Evolutionary conservation across 2,113 vertebrate genomes (phyloP), one percentile per base, ranked within the genome.

Genomic region (Psilopsiagon aurifrons): DNA sequence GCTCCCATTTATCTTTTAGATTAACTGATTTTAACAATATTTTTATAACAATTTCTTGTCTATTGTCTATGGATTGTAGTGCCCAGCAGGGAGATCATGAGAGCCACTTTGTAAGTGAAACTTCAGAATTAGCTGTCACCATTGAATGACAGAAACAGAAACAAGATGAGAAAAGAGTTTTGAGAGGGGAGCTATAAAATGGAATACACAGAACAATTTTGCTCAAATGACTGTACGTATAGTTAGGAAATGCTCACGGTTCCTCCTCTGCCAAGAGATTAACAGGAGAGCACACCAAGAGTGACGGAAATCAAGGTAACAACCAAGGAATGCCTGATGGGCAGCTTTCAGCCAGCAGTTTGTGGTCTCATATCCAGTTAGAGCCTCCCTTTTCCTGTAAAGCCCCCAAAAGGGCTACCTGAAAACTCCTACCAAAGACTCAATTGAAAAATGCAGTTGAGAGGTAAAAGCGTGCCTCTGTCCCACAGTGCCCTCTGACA

Each of bases 401-500:
- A 63, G 13, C 35, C n/a, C 49, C 37, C 1, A 0, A 29, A 37
- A 46, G 19, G 27, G 13, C 25, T 4, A 19, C 23, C 49, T 37
- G 47, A 41, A 3, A 5, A 7, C 35, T 59, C 10, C 59, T 47
- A 46, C 25, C 14, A 15, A 19, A 44, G 22, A 17, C 8, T 18
- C 5, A 28, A 16, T 0, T 1, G 14, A n/a, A 20, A 66, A 47
- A 20, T 23, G 27, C 15, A 23, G 41, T 2, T 14, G 4, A 3
- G 4, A 55, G 49, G 37, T 5, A n/a, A 39, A 27, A 10, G 54
- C 1, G 0, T 6, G 5, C 4, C 28, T 22, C 66, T 63, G 29
- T 39, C 35, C 57, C 66, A 29, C 22, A 13, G 17, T 2, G 12
- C 64, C 22, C 43, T 29, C 2, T 2, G 29, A 27, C 57, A 68